These are phyloP conservation scores for Perccottus glenii DNA, from an alignment of 2,113 vertebrate species.

Conservation along the genomic window DNA sequence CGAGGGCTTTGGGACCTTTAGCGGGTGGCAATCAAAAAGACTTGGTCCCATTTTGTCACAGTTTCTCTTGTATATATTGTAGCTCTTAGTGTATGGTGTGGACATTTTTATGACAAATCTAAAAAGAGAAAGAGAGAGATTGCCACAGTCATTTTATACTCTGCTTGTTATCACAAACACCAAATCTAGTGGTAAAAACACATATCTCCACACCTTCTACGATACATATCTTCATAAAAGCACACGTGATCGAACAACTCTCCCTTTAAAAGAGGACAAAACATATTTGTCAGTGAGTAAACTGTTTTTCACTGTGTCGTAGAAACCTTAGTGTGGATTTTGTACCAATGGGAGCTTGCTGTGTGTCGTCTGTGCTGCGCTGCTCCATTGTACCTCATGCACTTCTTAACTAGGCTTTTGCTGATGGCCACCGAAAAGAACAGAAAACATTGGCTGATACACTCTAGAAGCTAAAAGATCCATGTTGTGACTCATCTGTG, in stretches of 20 bases:
- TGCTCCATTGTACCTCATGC: slow-evolving; percentile 33
- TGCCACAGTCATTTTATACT: slow-evolving; percentile 17
- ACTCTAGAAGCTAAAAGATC: background rate
- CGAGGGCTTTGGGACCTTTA: slow-evolving; percentile 42
- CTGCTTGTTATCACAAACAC: slow-evolving; percentile 19
- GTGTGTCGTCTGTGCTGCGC: slow-evolving; percentile 32
- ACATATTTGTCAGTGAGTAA: slow-evolving; percentile 45
- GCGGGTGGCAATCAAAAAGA: slow-evolving; percentile 61
- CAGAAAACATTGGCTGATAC: background rate
- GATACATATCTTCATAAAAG: slow-evolving; percentile 36
- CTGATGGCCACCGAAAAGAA: slow-evolving; percentile 13
- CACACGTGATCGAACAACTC: slow-evolving; percentile 39
- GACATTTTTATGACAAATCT: slow-evolving; percentile 54
- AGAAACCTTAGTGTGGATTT: slow-evolving; percentile 49
- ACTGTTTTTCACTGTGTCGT: slow-evolving; percentile 60
- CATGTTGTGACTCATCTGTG: slow-evolving; percentile 12
- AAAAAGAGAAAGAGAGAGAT: slow-evolving; percentile 36
- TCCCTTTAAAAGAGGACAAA: slow-evolving; percentile 53
- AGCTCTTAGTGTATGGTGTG: slow-evolving; percentile 68
- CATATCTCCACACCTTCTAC: slow-evolving; percentile 8
- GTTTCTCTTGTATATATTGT: slow-evolving; percentile 66
- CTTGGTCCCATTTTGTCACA: slow-evolving; percentile 50
- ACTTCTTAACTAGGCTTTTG: slow-evolving; percentile 7
- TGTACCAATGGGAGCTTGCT: slow-evolving; percentile 39
- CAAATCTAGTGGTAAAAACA: background rate